Conservation (phyloP, 2,113 vertebrate species). For the Alethe diademata region DNA sequence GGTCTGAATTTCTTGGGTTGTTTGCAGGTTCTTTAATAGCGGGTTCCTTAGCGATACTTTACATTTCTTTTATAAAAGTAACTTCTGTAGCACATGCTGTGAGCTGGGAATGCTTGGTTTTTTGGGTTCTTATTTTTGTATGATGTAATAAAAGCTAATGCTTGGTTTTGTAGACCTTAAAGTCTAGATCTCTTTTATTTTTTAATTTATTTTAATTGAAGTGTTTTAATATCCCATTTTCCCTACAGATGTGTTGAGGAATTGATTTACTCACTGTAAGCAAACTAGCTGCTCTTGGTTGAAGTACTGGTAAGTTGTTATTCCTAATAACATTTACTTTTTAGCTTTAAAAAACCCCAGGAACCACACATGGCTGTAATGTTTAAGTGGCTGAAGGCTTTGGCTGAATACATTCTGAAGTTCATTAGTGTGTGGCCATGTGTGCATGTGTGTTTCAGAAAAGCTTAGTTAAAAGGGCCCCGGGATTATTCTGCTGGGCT, state of each 20-base stretch:
- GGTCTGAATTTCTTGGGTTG: neutral
- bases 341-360: neutral
- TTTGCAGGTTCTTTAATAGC: neutral
- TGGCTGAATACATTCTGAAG: neutral
- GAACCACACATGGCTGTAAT: neutral
- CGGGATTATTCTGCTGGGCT: neutral
- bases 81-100: neutral
- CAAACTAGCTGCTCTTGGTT: conserved; percentile 51
- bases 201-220: neutral
- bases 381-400: neutral
- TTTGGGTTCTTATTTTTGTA: too few relatives aligned
- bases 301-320: conserved; percentile 73
- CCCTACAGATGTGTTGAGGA: conserved; percentile 55
- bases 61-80: neutral
- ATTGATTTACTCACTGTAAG: conserved; percentile 39
- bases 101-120: neutral
- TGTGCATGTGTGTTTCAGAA: neutral
- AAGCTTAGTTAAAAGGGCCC: neutral
- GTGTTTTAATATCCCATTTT: conserved; percentile 46
- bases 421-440: neutral
- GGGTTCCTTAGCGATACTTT: neutral
- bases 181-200: neutral
- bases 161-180: neutral
- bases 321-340: conserved; percentile 16
- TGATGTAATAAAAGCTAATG: neutral